These are phyloP conservation scores for Caenorhabditis wallacei DNA, from an alignment of 2,888 invertebrate genomes.

Conservation along the genomic window DNA sequence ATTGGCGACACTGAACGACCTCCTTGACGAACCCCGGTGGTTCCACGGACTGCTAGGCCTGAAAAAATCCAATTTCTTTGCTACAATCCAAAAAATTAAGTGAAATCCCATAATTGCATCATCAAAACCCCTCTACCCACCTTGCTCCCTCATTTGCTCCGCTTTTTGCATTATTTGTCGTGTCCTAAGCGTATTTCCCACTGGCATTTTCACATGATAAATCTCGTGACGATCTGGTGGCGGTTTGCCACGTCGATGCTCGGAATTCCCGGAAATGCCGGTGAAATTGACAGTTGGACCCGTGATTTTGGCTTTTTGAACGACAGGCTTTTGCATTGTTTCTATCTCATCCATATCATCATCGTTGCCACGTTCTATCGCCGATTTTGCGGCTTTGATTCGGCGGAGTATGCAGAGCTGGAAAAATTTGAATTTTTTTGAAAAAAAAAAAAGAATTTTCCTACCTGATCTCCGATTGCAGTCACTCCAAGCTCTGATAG, in stretches of 20 bases:
- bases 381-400: slow-evolving; percentile 51
- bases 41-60: slow-evolving; percentile 75
- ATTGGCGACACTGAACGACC: slow-evolving; percentile 70
- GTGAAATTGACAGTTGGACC: slow-evolving; percentile 20
- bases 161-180: slow-evolving; percentile 74
- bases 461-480: slow-evolving; percentile 76
- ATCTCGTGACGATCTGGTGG: slow-evolving; percentile 77
- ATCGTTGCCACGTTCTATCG: slow-evolving; percentile 11
- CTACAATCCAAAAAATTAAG: background rate
- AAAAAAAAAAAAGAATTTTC: slow-evolving; percentile 1
- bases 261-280: background rate
- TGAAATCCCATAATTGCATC: background rate
- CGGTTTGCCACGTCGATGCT: slow-evolving; percentile 66
- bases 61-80: background rate
- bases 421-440: background rate
- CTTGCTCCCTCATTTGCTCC: slow-evolving; percentile 68
- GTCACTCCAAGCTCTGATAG: slow-evolving; percentile 72
- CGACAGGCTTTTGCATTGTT: background rate
- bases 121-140: slow-evolving; percentile 28
- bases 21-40: slow-evolving; percentile 76
- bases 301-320: slow-evolving; percentile 32
- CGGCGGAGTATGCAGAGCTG: slow-evolving; percentile 65
- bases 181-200: slow-evolving; percentile 75
- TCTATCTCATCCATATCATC: slow-evolving; percentile 24
- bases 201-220: slow-evolving; percentile 80